Evolutionary conservation across 64 coral and sea anemone species (phyloP).

Genomic region (Porites lutea): DNA sequence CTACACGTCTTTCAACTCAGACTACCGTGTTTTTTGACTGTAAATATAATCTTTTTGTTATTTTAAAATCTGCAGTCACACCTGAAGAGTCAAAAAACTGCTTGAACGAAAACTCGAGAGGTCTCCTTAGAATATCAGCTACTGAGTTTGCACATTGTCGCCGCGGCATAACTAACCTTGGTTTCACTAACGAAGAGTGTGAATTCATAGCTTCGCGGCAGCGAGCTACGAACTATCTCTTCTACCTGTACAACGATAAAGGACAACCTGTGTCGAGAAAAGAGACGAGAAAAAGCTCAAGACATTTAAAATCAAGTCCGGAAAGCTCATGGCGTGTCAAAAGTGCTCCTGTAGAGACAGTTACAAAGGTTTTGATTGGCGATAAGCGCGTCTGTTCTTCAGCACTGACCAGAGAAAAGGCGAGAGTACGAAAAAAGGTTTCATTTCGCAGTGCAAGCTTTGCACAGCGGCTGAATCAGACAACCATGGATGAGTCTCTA

Average conservation of each 20-base stretch:
- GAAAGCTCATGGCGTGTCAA: neutral
- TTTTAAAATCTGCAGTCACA: neutral
- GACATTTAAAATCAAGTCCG: neutral
- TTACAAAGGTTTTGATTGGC: neutral
- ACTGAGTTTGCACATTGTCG: neutral
- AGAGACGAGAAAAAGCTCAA: neutral
- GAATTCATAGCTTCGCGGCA: constrained; percentile 45
- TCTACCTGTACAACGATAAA: neutral
- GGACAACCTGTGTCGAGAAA: neutral
- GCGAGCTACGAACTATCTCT: constrained; percentile 49
- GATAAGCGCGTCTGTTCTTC: neutral
- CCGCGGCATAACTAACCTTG: constrained; percentile 1
- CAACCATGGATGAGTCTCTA: neutral
- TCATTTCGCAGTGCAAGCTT: neutral
- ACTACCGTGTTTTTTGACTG: no score
- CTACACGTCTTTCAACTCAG: no score
- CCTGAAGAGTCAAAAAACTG: neutral
- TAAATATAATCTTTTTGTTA: neutral
- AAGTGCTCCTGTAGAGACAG: neutral
- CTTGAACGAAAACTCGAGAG: neutral
- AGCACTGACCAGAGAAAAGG: neutral
- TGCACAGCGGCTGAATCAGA: neutral
- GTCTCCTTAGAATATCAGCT: neutral
- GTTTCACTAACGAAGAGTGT: constrained; percentile 42
- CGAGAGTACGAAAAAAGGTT: neutral